A percentile compares a stretch with the other conserved stretches of the same genome.
Evolutionary conservation across 2,888 invertebrate species (phyloP).

Genomic region (Sphaerophoria rueppellii): DNA sequence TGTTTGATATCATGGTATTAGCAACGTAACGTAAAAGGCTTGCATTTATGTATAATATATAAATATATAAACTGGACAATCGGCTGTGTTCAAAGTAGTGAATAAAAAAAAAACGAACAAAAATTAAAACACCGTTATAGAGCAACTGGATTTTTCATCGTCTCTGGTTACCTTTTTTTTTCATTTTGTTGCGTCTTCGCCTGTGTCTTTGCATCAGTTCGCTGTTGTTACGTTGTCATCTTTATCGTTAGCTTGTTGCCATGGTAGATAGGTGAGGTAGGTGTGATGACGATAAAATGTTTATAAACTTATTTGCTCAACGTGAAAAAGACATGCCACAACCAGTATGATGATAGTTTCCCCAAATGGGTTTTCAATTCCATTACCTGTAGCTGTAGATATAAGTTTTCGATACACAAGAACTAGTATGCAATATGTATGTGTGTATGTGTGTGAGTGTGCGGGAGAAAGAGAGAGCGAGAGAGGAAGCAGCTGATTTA

Average conservation of each 20-base stretch:
- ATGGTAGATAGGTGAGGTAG: conserved; percentile 18
- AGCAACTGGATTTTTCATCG: conserved; percentile 43
- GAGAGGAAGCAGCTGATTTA: conserved; percentile 50
- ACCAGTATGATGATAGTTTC: neutral
- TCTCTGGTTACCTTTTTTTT: conserved; percentile 17
- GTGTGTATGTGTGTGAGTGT: neutral
- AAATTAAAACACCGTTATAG: conserved; percentile 37
- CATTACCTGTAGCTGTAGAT: conserved; percentile 10
- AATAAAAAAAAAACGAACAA: neutral
- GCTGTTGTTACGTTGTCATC: neutral
- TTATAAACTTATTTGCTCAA: conserved; percentile 41
- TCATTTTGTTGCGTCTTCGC: conserved; percentile 1
- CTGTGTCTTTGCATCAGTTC: neutral
- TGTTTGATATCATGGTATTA: conserved; percentile 7
- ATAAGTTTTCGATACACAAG: neutral
- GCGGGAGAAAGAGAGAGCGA: no score
- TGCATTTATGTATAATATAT: no score
- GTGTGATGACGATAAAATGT: conserved; percentile 28
- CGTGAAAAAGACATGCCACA: neutral
- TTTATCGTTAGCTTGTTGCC: conserved; percentile 38
- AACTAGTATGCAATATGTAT: neutral
- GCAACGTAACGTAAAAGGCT: conserved; percentile 3
- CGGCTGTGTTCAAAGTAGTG: conserved; percentile 34
- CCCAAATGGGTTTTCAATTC: conserved; percentile 44
- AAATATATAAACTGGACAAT: conserved; percentile 22